Evolutionary conservation across 2,888 invertebrate species (phyloP).

Genomic region (Agrypnus murinus): DNA sequence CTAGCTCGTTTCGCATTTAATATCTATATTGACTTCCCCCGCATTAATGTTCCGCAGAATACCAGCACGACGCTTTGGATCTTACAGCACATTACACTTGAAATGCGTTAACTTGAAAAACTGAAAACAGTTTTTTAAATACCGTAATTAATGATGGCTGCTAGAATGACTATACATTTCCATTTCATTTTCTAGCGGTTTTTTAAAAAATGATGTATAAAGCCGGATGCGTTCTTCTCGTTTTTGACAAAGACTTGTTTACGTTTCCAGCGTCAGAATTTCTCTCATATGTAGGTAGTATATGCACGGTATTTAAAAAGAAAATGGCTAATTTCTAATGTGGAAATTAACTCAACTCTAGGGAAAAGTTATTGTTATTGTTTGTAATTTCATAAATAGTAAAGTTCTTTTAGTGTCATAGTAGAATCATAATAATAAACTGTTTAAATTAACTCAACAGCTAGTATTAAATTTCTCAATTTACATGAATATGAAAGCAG

Average conservation of each 20-base stretch:
- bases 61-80: constrained; percentile 4
- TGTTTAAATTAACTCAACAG: constrained; percentile 17
- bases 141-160: constrained; percentile 39
- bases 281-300: neutral
- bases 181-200: neutral
- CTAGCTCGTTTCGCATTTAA: neutral
- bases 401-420: neutral
- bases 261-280: neutral
- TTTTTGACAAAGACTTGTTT: neutral
- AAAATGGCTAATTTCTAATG: constrained; percentile 12
- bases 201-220: constrained; percentile 3
- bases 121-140: constrained; percentile 36
- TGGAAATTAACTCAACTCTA: constrained; percentile 3
- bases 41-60: constrained; percentile 20
- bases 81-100: constrained; percentile 35
- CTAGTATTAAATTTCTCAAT: constrained; percentile 14
- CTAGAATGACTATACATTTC: neutral
- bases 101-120: constrained; percentile 24
- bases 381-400: neutral
- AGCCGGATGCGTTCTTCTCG: neutral
- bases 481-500: constrained; percentile 14
- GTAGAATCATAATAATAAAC: constrained; percentile 10
- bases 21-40: constrained; percentile 29
- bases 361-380: constrained; percentile 20
- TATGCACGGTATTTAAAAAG: no score